A percentile compares a stretch with the other conserved stretches of the same genome.
Conservation (phyloP, 2,113 vertebrate genomes). For the Notarius quadriscutis region DNA sequence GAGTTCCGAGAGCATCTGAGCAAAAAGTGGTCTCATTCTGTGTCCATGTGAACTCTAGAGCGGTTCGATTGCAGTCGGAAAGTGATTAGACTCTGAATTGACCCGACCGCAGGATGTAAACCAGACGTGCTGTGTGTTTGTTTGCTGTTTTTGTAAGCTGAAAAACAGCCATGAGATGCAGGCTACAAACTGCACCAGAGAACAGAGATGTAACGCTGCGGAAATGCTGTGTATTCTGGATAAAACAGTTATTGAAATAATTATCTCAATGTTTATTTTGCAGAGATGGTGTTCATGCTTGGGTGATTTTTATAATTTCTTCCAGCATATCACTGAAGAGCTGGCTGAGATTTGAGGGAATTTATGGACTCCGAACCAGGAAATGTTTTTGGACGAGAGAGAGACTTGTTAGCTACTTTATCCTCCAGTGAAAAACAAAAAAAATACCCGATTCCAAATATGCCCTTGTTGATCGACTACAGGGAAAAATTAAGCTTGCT, state of each 20-base stretch:
- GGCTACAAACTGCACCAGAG: too few relatives aligned
- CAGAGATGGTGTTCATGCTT: not conserved
- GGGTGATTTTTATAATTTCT: not conserved
- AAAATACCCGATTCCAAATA: too few relatives aligned
- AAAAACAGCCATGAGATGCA: too few relatives aligned
- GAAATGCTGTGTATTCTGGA: too few relatives aligned
- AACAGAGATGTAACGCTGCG: too few relatives aligned
- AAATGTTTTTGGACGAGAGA: not conserved
- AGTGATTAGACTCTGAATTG: not conserved
- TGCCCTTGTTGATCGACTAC: not conserved
- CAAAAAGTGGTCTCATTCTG: not conserved
- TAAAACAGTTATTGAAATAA: too few relatives aligned
- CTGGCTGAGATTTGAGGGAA: not conserved
- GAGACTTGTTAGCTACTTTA: not conserved
- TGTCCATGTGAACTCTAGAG: not conserved
- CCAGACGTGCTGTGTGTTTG: not conserved
- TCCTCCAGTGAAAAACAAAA: not conserved
- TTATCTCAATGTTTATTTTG: not conserved
- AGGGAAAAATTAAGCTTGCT: not conserved
- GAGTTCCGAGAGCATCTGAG: too few relatives aligned
- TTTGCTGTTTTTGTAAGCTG: too few relatives aligned
- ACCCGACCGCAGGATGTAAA: not conserved
- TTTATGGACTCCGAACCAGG: not conserved
- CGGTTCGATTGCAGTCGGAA: not conserved
- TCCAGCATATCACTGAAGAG: not conserved